These are phyloP conservation scores for Mesorhabditis sp. DNA, from an alignment of 2,888 invertebrate genomes.

Conservation along the genomic window DNA sequence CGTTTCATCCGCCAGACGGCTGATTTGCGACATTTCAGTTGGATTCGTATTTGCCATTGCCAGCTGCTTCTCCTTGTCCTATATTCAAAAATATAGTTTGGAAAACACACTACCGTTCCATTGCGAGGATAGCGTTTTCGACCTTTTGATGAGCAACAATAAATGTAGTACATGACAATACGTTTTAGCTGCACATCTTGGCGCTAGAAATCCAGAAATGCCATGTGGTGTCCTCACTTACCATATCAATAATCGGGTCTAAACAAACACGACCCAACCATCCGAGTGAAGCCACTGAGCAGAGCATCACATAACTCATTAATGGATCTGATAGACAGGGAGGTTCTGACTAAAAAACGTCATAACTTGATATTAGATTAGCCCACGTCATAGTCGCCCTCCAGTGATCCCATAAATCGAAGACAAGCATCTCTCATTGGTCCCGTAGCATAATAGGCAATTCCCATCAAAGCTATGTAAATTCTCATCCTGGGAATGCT, in stretches of 20 bases:
- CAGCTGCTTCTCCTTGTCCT: neutral
- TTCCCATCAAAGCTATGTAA: constrained; percentile 1
- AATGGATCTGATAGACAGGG: neutral
- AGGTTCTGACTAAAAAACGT: neutral
- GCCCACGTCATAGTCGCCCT: neutral
- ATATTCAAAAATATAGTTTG: neutral
- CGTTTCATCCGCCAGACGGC: neutral
- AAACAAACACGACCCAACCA: neutral
- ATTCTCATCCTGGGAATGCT: neutral
- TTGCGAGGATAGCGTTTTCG: neutral
- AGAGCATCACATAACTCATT: neutral
- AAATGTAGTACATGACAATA: neutral
- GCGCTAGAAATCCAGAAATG: neutral
- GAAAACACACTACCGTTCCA: neutral
- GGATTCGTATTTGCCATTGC: constrained; percentile 1
- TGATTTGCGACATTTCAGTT: neutral
- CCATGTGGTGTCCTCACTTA: neutral
- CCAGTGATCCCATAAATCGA: neutral
- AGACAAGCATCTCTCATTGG: constrained; percentile 1
- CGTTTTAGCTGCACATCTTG: neutral
- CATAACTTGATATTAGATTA: neutral
- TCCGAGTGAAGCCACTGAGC: neutral
- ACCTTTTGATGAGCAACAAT: no score
- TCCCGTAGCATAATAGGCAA: neutral
- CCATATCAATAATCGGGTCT: constrained; percentile 2